Base-by-base conservation (phyloP, 2,113 vertebrate species). In the Centropristis striata region DNA sequence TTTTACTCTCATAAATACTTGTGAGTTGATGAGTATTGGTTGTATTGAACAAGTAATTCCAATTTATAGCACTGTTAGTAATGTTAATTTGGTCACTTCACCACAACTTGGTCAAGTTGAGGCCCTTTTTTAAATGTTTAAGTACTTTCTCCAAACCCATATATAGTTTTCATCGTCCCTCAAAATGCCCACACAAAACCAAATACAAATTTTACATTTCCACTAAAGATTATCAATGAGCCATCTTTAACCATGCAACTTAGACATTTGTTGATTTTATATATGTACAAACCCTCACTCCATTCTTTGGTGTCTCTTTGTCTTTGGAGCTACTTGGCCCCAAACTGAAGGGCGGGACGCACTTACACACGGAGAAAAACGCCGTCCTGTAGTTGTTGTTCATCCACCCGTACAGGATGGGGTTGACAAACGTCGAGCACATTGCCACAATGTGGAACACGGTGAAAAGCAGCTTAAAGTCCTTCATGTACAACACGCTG, bases 331-430 rank as follows among this genome's bases (percentile, higher is more conserved):
- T 8, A 27, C 64, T 47, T 1, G 49, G 8, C 16, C 32, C 93
- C 25, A 91, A 91, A 12, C 94, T 93, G 71, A 96, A 73, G 9
- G 94, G 89, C 59, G 93, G 91, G 12, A 95, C 93, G 1, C 97
- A 98, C 72, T 93, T 94, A 77, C 96, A 98, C 55, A 96, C 96
- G 0, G 96, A 96, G 47, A 97, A 86, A 87, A 99, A 99, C 14
- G 97, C 97, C 4, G 92, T 94, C 80, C 97, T 94, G 91, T 98
- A 99, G 94, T 97, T 99, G 85, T 86, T 97, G 88, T 99, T 99
- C 98, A 99, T 97, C 98, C 98, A 98, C 55, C 98, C 97, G 0
- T 99, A 99, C 39, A 99, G 95, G 20, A 99, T 94, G 9, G 98
- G 98, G 74, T 99, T 99, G 86, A 96, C 96, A 57, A 97, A 98